These are phyloP conservation scores for Orchesellides sinensis DNA, from an alignment of 2,888 invertebrate genomes.

Conservation along the genomic window DNA sequence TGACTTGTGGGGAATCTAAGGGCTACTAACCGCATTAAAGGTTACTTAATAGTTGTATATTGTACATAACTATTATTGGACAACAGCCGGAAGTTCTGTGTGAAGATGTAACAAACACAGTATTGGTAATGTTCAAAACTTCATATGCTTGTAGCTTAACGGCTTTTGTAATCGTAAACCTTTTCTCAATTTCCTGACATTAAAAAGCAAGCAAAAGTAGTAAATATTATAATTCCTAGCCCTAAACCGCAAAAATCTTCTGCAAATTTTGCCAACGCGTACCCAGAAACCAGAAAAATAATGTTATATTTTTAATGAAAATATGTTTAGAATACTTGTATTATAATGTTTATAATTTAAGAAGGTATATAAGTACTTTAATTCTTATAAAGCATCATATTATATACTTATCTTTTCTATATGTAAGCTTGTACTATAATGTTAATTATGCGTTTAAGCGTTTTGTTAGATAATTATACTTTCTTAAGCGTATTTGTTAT, in stretches of 20 bases:
- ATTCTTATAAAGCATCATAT: too few relatives aligned
- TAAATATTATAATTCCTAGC: too few relatives aligned
- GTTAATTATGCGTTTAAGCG: constrained; percentile 33
- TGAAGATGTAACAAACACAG: too few relatives aligned
- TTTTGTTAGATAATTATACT: constrained; percentile 18
- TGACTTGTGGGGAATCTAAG: constrained; percentile 23
- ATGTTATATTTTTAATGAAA: not conserved
- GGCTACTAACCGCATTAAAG: too few relatives aligned
- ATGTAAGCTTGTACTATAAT: constrained; percentile 48
- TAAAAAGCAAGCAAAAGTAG: not conserved
- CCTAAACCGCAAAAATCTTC: constrained; percentile 8
- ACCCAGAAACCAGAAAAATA: not conserved
- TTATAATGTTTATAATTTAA: not conserved
- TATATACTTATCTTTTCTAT: too few relatives aligned
- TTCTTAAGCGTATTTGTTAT: constrained; percentile 40
- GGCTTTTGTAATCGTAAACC: too few relatives aligned
- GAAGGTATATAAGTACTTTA: not conserved
- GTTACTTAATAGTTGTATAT: not conserved
- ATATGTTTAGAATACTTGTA: not conserved
- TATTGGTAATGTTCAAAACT: too few relatives aligned
- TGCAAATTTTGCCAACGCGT: not conserved
- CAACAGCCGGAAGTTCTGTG: too few relatives aligned
- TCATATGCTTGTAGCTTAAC: too few relatives aligned
- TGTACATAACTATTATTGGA: not conserved
- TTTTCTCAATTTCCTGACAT: not conserved